A percentile compares a stretch with the other conserved stretches of the same genome.
phyloP scores from a whole-genome alignment of 2,888 invertebrate genomes.

The Thyatira batis region DNA sequence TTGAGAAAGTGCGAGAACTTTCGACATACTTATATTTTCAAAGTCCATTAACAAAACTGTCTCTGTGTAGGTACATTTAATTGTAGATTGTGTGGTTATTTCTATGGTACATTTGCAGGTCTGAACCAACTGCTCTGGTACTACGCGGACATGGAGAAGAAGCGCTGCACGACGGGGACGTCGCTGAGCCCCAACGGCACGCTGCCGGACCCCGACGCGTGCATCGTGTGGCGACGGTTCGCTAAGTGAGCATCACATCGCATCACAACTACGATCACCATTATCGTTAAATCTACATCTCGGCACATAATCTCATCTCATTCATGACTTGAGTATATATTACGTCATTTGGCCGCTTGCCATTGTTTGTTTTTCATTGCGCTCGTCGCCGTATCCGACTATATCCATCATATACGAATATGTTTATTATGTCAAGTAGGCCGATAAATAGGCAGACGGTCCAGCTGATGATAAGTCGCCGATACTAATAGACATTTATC shows the following conservation, averaged over 20 bases:
- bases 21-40: too few relatives aligned
- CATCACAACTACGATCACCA: constrained; percentile 8
- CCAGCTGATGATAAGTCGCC: too few relatives aligned
- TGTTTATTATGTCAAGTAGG: neutral
- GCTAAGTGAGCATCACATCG: constrained; percentile 85
- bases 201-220: constrained; percentile 87
- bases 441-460: too few relatives aligned
- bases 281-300: constrained; percentile 16
- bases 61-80: too few relatives aligned
- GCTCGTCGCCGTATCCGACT: neutral
- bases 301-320: constrained; percentile 3
- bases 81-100: neutral
- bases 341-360: constrained; percentile 21
- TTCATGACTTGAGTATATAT: constrained; percentile 5
- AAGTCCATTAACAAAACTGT: too few relatives aligned
- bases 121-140: constrained; percentile 94
- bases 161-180: constrained; percentile 85
- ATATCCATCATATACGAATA: neutral
- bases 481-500: too few relatives aligned
- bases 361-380: constrained; percentile 9
- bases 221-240: constrained; percentile 93
- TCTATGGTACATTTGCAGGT: constrained; percentile 67
- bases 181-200: constrained; percentile 70
- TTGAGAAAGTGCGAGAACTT: too few relatives aligned
- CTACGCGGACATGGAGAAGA: constrained; percentile 95